These are phyloP conservation scores for Ardeotis arabs DNA, from an alignment of 2,113 vertebrate genomes.

Conservation along the genomic window DNA sequence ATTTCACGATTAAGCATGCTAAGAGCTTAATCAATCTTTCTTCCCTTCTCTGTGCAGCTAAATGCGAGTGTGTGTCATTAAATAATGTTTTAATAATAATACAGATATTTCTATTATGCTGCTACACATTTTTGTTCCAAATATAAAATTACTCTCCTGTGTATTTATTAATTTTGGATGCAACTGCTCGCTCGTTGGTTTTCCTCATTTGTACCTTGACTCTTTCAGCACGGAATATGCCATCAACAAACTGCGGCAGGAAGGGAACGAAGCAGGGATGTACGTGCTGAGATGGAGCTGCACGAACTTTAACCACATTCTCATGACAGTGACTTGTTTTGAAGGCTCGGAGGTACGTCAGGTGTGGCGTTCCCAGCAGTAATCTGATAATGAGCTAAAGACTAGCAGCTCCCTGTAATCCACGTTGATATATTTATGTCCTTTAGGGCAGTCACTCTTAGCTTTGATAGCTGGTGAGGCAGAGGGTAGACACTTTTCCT, in stretches of 20 bases:
- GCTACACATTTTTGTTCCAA: background rate
- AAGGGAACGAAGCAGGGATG: slow-evolving; percentile 90
- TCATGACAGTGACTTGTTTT: slow-evolving; percentile 93
- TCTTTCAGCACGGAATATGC: slow-evolving; percentile 91
- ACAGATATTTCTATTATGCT: background rate
- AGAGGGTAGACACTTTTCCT: background rate
- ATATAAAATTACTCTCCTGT: fast-evolving
- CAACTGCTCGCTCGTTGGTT: background rate
- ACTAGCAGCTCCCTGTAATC: background rate
- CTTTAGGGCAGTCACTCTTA: background rate
- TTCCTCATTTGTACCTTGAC: background rate
- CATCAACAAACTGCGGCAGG: slow-evolving; percentile 89
- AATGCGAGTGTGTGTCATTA: fast-evolving
- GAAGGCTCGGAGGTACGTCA: slow-evolving; percentile 77
- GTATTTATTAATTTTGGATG: background rate
- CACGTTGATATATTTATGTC: background rate
- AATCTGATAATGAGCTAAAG: background rate
- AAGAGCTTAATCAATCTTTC: background rate
- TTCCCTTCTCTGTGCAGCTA: background rate
- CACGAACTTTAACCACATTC: slow-evolving; percentile 92
- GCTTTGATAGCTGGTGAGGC: background rate
- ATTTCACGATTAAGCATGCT: background rate
- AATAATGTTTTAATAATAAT: background rate
- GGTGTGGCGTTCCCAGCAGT: background rate
- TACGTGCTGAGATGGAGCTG: slow-evolving; percentile 96